Percentiles rank a stretch among this genome's conserved stretches.
Evolutionary conservation across 2,888 invertebrate species (phyloP).

Genomic region (Aphodius sticticus): DNA sequence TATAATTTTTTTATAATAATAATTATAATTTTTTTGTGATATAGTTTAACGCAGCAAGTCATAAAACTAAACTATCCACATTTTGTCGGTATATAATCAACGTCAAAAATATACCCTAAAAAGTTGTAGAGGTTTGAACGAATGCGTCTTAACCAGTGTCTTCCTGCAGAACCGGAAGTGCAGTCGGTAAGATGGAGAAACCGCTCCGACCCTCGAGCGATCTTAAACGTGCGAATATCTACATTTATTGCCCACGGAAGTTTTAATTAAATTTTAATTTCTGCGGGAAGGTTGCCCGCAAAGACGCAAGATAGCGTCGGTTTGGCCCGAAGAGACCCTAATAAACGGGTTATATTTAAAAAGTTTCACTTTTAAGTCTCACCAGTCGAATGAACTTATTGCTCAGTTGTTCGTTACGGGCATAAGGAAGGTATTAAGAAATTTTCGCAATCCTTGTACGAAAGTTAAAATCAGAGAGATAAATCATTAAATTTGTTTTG

Average conservation of each 20-base stretch:
- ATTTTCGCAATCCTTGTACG: neutral
- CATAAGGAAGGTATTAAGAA: neutral
- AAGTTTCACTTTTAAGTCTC: conserved; percentile 4
- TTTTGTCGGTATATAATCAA: too few relatives aligned
- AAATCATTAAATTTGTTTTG: too few relatives aligned
- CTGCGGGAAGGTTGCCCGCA: neutral
- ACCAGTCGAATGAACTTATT: conserved; percentile 4
- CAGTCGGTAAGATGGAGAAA: neutral
- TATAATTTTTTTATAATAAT: too few relatives aligned
- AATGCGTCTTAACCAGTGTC: neutral
- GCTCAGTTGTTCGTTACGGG: neutral
- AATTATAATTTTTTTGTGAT: too few relatives aligned
- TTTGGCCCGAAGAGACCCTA: neutral
- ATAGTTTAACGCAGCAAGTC: too few relatives aligned
- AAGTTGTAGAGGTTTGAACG: neutral
- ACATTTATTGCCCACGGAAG: conserved; percentile 34
- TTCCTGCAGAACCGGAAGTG: neutral
- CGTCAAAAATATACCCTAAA: too few relatives aligned
- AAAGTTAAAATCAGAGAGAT: neutral
- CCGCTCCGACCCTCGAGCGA: conserved; percentile 8
- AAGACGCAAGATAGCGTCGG: neutral
- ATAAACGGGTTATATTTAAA: conserved; percentile 4
- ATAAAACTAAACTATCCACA: too few relatives aligned
- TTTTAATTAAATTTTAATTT: conserved; percentile 35
- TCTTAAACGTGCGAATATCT: conserved; percentile 34